Base-by-base conservation (phyloP, 1,140 invertebrate species). In the Diorhabda carinulata region DNA sequence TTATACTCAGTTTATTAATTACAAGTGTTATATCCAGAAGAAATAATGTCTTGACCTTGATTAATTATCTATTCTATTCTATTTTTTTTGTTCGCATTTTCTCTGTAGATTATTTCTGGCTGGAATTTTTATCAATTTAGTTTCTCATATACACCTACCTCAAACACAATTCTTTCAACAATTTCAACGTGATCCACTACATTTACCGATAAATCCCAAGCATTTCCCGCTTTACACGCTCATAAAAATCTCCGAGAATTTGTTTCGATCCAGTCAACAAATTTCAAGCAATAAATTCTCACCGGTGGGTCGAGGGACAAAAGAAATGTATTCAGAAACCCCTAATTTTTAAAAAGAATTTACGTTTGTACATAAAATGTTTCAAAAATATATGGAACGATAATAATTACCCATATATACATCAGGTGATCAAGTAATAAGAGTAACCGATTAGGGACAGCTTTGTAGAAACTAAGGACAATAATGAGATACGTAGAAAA, bases 231-330 rank as follows among this genome's bases (percentile, higher is more conserved):
- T 52, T 52, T 52, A 8, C 47, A 52, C 47, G 47, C 47, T 52
- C 47, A 52, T 52, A 52, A 52, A 52, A 52, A 52, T 52, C 47
- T 52, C 3, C 47, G 47, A 52, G 47, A 52, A 52, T 52, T 52
- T 52, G 47, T 52, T 52, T n/a, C 47, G 47, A 52, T 52, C 47
- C 47, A 52, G 47, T 52, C 47, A 52, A 52, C 47, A 52, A 52
- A 52, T 52, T 52, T 52, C 47, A 52, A 52, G 47, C 47, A n/a
- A 52, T 52, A 52, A 52, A 52, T 52, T 52, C 47, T n/a, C 47
- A n/a, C 47, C 47, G 47, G n/a, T 8, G 47, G 47, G 47, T 3
- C n/a, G 47, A 25, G 25, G 47, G n/a, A 52, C 6, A n/a, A 52
- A 52, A n/a, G 6, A 52, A 52, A 3, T n/a, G 47, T 25, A 25